Base-by-base conservation (phyloP, 2,888 invertebrate species). In the Hemicrepidius hirtus region DNA sequence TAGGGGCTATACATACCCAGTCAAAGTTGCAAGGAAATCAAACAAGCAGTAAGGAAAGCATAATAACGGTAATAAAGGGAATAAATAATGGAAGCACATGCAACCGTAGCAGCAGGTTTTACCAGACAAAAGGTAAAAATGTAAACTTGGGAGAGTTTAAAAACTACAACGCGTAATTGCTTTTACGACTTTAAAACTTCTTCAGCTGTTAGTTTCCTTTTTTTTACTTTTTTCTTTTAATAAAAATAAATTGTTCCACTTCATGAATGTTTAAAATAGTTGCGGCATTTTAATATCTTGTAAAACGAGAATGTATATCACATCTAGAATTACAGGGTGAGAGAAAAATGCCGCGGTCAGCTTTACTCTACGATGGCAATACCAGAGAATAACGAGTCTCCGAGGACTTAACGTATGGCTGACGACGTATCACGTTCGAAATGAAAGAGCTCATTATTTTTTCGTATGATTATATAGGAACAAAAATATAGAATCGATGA, bases 181-280 rank as follows among this genome's bases (percentile, higher is more conserved):
- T 76, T 76, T 76, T 76, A 74, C 74, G 74, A 76, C 72, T 76
- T 76, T 68, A 71, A 53, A 75, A 68, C 49, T 68, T 68, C 49
- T 59, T 59, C 46, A 1, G 21, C 21, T 7, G 20, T 12, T n/a
- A 44, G n/a, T n/a, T n/a, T n/a, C n/a, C 32, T 67, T 55, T 66
- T 55, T 37, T 24, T 3, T 13, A n/a, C 37, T 50, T 37, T 59
- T 59, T 53, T 62, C 68, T 73, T 71, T 49, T 71, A 71, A 66
- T 68, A 69, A 68, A 74, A 71, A 62, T 74, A 71, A 71, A 74
- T 60, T 71, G 72, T 69, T 75, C 63, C 59, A 68, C 68, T 73
- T 71, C 71, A 55, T 75, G 67, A 66, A 75, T 68, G 73, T 68
- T 64, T 75, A 71, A 67, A 73, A 66, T 69, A 63, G 63, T 69